These are phyloP conservation scores for Podiceps cristatus DNA, from an alignment of 2,113 vertebrate species.

Conservation along the genomic window DNA sequence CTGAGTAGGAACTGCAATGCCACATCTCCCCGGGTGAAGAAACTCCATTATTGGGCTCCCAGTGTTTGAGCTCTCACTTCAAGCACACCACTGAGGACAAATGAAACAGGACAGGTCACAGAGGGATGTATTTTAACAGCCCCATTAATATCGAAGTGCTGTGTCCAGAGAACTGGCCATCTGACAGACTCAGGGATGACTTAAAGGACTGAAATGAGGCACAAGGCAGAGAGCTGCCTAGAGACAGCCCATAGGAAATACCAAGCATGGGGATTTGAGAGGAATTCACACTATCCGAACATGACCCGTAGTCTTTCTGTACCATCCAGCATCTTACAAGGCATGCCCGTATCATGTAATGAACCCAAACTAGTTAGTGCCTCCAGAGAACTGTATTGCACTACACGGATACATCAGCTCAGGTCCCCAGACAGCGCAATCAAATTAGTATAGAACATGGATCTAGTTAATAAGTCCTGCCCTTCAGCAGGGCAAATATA, in stretches of 20 bases:
- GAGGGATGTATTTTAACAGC: not conserved
- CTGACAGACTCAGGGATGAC: not conserved
- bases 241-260: not conserved
- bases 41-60: not conserved
- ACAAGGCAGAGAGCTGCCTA: not conserved
- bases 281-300: not conserved
- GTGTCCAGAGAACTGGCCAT: not conserved
- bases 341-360: not conserved
- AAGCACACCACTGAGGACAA: not conserved
- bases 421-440: not conserved
- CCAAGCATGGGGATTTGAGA: rapidly evolving
- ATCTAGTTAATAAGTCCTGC: not conserved
- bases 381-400: not conserved
- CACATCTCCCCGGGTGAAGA: not conserved
- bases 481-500: not conserved
- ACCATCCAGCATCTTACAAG: not conserved
- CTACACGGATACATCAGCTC: not conserved
- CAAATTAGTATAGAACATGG: not conserved
- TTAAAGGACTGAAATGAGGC: not conserved
- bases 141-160: not conserved
- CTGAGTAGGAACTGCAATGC: not conserved
- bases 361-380: not conserved
- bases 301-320: not conserved
- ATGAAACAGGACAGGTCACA: not conserved
- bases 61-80: not conserved